Conservation (phyloP, 2,888 invertebrate species). For the Epicampocera succincta region DNA sequence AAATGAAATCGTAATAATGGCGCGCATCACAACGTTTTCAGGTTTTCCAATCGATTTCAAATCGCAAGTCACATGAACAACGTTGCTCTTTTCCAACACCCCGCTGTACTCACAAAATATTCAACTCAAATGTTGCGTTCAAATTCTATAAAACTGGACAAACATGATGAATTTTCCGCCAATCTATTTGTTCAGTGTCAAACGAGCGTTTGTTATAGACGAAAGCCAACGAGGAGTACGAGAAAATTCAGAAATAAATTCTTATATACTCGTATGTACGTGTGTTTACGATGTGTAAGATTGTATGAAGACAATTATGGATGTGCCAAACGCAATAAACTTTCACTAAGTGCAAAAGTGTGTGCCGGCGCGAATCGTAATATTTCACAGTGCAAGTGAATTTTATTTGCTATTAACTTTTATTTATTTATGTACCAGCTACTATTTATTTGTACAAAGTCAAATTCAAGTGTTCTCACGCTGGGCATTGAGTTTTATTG, state of each 20-base stretch:
- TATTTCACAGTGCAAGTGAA: conserved; percentile 28
- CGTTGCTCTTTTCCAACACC: conserved; percentile 36
- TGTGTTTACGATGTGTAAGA: no score
- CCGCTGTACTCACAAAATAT: conserved; percentile 11
- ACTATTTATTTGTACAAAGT: background rate
- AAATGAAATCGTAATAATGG: no score
- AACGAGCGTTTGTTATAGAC: conserved; percentile 44
- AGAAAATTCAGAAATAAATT: conserved; percentile 5
- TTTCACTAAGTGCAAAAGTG: background rate
- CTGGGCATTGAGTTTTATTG: background rate
- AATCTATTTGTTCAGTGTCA: conserved; percentile 56
- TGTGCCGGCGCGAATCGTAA: background rate
- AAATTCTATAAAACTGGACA: conserved; percentile 58
- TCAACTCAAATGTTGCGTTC: background rate
- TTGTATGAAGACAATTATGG: background rate
- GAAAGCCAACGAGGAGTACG: conserved; percentile 9
- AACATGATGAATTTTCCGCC: conserved; percentile 42
- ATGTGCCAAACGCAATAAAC: no score
- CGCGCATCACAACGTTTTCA: no score
- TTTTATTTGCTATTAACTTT: conserved; percentile 20
- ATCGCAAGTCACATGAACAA: no score
- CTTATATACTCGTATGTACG: no score
- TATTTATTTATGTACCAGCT: background rate
- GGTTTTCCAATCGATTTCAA: no score
- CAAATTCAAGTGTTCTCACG: conserved; percentile 5